Conservation (phyloP, 2,888 invertebrate genomes). For the Ormyrus labotus region DNA sequence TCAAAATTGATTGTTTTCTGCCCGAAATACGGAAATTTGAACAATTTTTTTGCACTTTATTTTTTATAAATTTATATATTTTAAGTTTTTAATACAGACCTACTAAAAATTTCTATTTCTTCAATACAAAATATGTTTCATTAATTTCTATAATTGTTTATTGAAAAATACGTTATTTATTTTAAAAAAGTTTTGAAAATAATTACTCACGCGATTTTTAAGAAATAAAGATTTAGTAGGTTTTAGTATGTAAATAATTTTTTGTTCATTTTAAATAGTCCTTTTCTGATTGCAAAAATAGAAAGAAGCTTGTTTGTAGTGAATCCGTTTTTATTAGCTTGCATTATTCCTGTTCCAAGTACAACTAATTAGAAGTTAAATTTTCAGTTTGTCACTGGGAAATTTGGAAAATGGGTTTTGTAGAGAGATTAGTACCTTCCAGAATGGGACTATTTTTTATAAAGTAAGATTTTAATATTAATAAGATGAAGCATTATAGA, state of each 20-base stretch:
- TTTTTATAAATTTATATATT: conserved; percentile 1
- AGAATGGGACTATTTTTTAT: conserved; percentile 54
- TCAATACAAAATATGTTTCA: conserved; percentile 13
- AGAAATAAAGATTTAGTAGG: conserved; percentile 29
- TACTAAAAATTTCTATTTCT: conserved; percentile 36
- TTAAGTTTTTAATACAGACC: conserved; percentile 22
- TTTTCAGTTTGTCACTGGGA: conserved; percentile 30
- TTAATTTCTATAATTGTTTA: not conserved
- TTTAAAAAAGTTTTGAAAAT: conserved; percentile 4
- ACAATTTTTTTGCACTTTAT: conserved; percentile 6
- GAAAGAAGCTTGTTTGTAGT: conserved; percentile 22
- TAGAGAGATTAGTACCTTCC: conserved; percentile 53
- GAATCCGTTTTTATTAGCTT: conserved; percentile 25
- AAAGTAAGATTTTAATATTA: conserved; percentile 43
- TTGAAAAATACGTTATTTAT: not conserved
- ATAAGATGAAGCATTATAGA: conserved; percentile 32
- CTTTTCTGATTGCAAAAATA: conserved; percentile 46
- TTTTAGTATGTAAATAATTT: conserved; percentile 42
- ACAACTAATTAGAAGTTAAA: conserved; percentile 3
- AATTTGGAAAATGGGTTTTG: conserved; percentile 32
- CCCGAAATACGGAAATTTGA: not conserved
- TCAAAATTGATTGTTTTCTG: conserved; percentile 6
- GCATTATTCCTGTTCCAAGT: conserved; percentile 42
- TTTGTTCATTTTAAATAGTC: conserved; percentile 39
- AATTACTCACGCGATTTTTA: not conserved